Base-by-base conservation (phyloP, 2,113 vertebrate genomes). In the Myotis lucifugus region DNA sequence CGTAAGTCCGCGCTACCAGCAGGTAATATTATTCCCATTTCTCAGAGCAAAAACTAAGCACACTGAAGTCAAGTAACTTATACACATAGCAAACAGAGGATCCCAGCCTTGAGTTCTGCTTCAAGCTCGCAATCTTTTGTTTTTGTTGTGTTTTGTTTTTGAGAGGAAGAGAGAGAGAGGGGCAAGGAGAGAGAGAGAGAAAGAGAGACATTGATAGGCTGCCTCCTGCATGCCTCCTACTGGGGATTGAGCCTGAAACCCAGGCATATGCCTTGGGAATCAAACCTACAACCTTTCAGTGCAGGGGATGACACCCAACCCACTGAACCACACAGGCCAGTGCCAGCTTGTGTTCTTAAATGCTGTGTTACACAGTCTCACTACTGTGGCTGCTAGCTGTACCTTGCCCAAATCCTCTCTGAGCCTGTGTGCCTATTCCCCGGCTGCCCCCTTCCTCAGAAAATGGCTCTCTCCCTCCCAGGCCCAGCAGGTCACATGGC, bases 31-130 rank as follows among this genome's bases (percentile, higher is more conserved):
- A 77, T 46, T 29, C 46, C 29, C 50, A 50, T 19, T 37, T 50
- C 61, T 79, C 67, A 40, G 70, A 1, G 64, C 86, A 8, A 59
- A 96, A 32, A 40, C 25, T 29, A 42, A 72, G 27, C 12, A 50
- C 72, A 17, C 1, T 1, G 15, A 70, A 64, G 76, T 32, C 73
- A 29, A 61, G 69, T 9, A 81, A 73, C 25, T 59, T 21, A 29
- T 4, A 27, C 50, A 19, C 0, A 0, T 5, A 52, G 42, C 6
- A 56, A 48, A 29, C 0, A 1, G 21, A 1, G 21, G 81, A 48
- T 11, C 74, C n/a, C 56, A 32, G 27, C 66, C 50, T 17, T n/a
- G 40, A 78, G 50, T 8, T 77, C 21, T 14, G 15, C 73, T 79
- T 70, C 32, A 59, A 83, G 42, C n/a, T 3, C 4, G 19, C 0